phyloP scores from a whole-genome alignment of 2,888 invertebrate genomes.

The Torymus tubicola region DNA sequence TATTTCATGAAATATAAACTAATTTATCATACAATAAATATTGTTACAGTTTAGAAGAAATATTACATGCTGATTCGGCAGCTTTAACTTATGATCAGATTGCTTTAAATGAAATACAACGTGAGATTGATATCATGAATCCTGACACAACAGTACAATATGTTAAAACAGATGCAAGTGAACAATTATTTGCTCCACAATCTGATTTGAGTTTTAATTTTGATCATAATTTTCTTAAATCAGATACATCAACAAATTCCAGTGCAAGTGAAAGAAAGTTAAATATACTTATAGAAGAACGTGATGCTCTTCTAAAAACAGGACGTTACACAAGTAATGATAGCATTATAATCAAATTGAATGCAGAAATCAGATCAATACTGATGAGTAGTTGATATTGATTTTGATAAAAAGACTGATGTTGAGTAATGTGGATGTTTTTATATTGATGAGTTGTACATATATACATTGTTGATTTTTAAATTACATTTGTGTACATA shows the following conservation, averaged over 20 bases:
- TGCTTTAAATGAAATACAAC: conserved; percentile 69
- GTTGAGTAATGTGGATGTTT: neutral
- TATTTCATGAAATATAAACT: conserved; percentile 8
- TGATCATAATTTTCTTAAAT: conserved; percentile 54
- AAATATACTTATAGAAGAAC: conserved; percentile 77
- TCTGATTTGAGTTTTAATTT: conserved; percentile 60
- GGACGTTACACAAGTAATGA: conserved; percentile 77
- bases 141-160: conserved; percentile 62
- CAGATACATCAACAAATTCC: conserved; percentile 65
- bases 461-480: conserved; percentile 27
- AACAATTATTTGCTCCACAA: conserved; percentile 58
- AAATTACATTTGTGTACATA: conserved; percentile 33
- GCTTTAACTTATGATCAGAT: conserved; percentile 70
- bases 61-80: conserved; percentile 68
- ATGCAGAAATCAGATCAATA: conserved; percentile 78
- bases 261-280: conserved; percentile 77
- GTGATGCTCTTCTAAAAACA: conserved; percentile 77
- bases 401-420: neutral
- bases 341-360: conserved; percentile 76
- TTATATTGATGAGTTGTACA: conserved; percentile 43
- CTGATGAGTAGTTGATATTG: conserved; percentile 71
- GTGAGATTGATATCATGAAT: conserved; percentile 69
- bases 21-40: neutral
- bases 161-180: conserved; percentile 52
- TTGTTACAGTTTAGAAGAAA: conserved; percentile 68